Percentiles rank a stretch among this genome's conserved stretches.
Conservation (phyloP, 2,113 vertebrate genomes). For the Prunella himalayana region DNA sequence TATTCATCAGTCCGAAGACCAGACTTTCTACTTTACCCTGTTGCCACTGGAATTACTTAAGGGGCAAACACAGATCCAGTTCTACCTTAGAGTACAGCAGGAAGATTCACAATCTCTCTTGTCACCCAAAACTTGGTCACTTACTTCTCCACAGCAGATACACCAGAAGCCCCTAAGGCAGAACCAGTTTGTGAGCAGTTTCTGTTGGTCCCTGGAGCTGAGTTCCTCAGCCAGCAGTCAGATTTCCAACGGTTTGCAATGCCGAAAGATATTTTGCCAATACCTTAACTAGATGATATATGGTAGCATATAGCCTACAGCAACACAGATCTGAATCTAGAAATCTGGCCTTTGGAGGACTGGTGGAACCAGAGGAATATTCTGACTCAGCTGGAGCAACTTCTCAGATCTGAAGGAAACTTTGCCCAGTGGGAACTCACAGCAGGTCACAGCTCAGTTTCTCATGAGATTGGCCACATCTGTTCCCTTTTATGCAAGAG, state of each 20-base stretch:
- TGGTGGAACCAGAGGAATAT: conserved; percentile 4
- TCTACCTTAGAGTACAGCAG: not conserved
- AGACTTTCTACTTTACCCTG: not conserved
- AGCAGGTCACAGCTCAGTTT: conserved; percentile 31
- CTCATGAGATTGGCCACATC: conserved; percentile 48
- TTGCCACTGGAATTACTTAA: not conserved
- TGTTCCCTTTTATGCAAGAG: conserved; percentile 45
- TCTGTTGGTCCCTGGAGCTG: not conserved
- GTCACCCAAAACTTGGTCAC: not conserved
- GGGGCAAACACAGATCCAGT: not conserved
- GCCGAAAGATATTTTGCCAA: not conserved
- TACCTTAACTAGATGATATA: not conserved
- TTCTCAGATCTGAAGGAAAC: conserved; percentile 11
- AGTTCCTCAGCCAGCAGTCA: not conserved
- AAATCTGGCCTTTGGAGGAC: not conserved
- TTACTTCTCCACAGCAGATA: not conserved
- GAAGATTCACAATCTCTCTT: not conserved
- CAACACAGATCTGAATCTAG: conserved; percentile 15
- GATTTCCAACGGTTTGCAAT: not conserved
- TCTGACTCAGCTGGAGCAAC: conserved; percentile 1
- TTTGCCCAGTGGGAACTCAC: conserved; percentile 22
- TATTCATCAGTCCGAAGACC: not conserved
- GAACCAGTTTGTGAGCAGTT: not conserved
- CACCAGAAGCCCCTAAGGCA: not conserved
- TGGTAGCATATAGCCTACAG: not conserved